Evolutionary conservation across 2,113 vertebrate species (phyloP), one percentile per base, ranked within the genome.

Genomic region (Nettapus auritus): DNA sequence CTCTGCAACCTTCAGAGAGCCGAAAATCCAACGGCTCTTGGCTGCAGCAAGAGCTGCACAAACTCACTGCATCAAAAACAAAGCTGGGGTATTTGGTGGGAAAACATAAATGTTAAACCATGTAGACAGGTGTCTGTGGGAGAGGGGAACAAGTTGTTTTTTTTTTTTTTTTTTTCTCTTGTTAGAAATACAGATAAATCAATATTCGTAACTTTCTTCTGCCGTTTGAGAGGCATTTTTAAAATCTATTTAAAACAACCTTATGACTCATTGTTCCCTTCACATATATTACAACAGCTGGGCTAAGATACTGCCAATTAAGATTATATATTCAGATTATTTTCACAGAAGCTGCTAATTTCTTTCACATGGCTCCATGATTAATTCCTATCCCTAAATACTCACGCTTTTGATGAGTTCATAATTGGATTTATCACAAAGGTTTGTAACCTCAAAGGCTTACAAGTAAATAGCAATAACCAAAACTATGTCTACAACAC

Each of bases 341-440:
- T 92, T 82, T 85, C 46, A 96, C 94, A 96, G 93, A 93, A 96
- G 89, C 88, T 92, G 94, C 53, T 97, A 84, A 96, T 93, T 95
- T 90, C 82, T 97, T 97, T 97, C 96, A 97, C 76, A 73, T 87
- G 94, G 70, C 44, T 60, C 14, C 52, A 67, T 75, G 60, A 95
- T 94, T 95, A 95, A 96, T 87, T 91, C 53, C 66, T 68, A 84
- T 89, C 92, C 94, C 92, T 82, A 97, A 96, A 94, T 66, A 79
- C 53, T 79, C 38, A 75, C 38, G n/a, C 34, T 96, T 84, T 53
- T 91, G 9, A 77, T 88, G 89, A 92, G 82, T 93, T 97, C 87
- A 90, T 97, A 94, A 97, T 42, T 83, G 92, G 90, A 91, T 96
- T 90, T 91, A 93, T 91, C 94, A 92, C 93, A 90, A 84, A 92